Percentiles rank a stretch among this genome's conserved stretches.
Evolutionary conservation across 2,888 invertebrate genomes (phyloP).

Genomic region (Litoditis marina): DNA sequence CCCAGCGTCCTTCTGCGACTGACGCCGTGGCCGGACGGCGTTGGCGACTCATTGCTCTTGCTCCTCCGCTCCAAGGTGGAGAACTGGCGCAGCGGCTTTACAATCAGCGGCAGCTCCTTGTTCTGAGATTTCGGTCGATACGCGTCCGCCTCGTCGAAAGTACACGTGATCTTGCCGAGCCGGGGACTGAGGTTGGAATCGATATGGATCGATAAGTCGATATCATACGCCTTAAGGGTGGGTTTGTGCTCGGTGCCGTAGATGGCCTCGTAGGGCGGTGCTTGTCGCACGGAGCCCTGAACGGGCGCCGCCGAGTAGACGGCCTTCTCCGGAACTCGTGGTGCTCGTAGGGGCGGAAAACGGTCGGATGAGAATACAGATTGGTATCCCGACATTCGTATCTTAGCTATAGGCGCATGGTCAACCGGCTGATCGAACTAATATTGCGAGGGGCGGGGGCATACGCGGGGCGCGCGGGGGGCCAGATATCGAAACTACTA

Average conservation of each 20-base stretch:
- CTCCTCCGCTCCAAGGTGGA: slow-evolving; percentile 12
- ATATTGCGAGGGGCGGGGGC: background rate
- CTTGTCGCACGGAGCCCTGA: background rate
- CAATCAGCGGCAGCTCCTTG: slow-evolving; percentile 30
- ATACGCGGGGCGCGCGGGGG: background rate
- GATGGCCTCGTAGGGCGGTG: slow-evolving; percentile 2
- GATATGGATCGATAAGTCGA: slow-evolving; percentile 21
- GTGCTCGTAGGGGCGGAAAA: background rate
- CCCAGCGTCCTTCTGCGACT: slow-evolving; percentile 20
- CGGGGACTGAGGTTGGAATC: slow-evolving; percentile 3
- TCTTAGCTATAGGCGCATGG: too few relatives aligned
- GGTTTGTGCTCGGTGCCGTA: slow-evolving; percentile 8
- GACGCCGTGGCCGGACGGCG: background rate
- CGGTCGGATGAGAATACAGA: background rate
- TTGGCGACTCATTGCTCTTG: slow-evolving; percentile 7
- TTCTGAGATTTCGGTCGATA: slow-evolving; percentile 4
- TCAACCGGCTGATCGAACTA: too few relatives aligned
- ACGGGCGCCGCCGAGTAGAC: slow-evolving; percentile 9
- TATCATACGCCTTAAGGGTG: slow-evolving; percentile 24
- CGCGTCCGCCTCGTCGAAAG: slow-evolving; percentile 13
- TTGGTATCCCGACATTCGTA: too few relatives aligned
- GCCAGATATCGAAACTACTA: too few relatives aligned
- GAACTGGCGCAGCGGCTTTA: slow-evolving; percentile 39
- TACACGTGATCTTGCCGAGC: slow-evolving; percentile 11
- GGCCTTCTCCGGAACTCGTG: slow-evolving; percentile 7